Base-by-base conservation (phyloP, 1,140 invertebrate genomes). In the Diorhabda sublineata region DNA sequence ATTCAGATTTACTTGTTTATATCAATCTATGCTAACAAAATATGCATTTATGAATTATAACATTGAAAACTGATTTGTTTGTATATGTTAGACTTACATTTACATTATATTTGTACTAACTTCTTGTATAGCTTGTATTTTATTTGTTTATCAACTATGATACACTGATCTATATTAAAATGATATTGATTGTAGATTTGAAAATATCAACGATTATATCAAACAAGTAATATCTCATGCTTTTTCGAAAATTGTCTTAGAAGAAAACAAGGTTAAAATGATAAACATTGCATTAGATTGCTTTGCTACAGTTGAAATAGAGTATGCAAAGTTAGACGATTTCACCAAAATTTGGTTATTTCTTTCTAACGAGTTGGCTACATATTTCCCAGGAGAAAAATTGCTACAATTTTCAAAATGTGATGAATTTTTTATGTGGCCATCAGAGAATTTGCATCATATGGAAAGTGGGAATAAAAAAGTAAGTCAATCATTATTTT, bases 351-450 rank as follows among this genome's bases (percentile, higher is more conserved):
- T 73, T 42, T 73, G 72, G 72, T 59, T 69, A 41, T 65, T 44
- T 44, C 45, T 67, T 11, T 61, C 58, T 4, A 56, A 52, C 26
- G 59, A 69, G 42, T 42, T 67, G 11, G 60, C 58, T 5, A 8
- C 66, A 3, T 61, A 71, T 52, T 65, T 61, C n/a, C 47, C 45
- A 5, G 52, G 11, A 45, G 64, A 58, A 41, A 67, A 65, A 45
- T 58, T 67, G 7, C 26, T 45, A 26, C 45, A 60, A 43, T 60
- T 73, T 64, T 2, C 11, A 60, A 58, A 62, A 67, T 67, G 59
- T 11, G 44, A 58, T 3, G 58, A 45, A 8, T 73, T 71, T 64
- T 67, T 71, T 41, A 41, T 69, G 45, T 73, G 72, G 72, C 72
- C 72, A 8, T 59, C 70, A 42, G 42, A 64, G 4, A 42, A 73